Evolutionary conservation across 2,888 invertebrate genomes (phyloP).

Genomic region (Allolobophora icterica): DNA sequence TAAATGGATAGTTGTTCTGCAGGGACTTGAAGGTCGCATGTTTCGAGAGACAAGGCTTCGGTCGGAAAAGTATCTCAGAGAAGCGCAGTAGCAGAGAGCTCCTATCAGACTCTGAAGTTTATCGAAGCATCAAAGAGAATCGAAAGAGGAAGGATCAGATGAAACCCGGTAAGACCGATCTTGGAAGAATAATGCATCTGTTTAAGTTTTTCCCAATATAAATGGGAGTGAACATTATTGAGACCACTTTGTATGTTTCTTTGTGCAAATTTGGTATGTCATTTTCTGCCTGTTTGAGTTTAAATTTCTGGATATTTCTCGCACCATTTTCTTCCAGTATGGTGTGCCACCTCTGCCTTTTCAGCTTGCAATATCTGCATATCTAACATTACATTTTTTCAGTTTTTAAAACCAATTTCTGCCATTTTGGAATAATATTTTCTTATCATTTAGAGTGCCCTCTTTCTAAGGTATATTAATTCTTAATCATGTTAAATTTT

Average conservation of each 20-base stretch:
- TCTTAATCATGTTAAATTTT: background rate
- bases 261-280: background rate
- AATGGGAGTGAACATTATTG: background rate
- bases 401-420: background rate
- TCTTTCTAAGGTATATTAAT: background rate
- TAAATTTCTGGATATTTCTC: background rate
- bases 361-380: background rate
- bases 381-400: background rate
- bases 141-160: background rate
- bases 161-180: background rate
- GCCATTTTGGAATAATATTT: too few relatives aligned
- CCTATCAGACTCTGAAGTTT: slow-evolving; percentile 2
- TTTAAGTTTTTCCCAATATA: background rate
- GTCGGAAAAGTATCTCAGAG: slow-evolving; percentile 5
- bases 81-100: slow-evolving; percentile 6
- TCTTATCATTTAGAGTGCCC: too few relatives aligned
- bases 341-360: background rate
- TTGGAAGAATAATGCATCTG: background rate
- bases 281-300: background rate
- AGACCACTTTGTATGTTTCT: background rate
- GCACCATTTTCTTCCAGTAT: background rate
- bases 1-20: background rate
- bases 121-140: slow-evolving; percentile 27
- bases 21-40: background rate
- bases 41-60: slow-evolving; percentile 5